A percentile compares a stretch with the other conserved stretches of the same genome.
These are phyloP conservation scores for Epistrophella euchroma DNA, from an alignment of 2,888 invertebrate genomes.

Conservation along the genomic window DNA sequence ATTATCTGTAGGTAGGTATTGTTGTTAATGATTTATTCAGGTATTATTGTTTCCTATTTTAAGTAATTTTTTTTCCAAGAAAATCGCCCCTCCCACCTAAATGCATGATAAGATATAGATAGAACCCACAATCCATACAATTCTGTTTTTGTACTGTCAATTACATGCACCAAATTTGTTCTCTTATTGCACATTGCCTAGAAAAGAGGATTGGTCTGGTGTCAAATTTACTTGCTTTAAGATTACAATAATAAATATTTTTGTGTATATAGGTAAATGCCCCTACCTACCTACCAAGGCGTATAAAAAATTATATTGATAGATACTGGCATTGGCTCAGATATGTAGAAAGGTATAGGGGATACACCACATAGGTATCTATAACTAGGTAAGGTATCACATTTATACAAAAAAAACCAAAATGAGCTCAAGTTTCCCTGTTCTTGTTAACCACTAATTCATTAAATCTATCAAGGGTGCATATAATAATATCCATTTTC, in stretches of 20 bases:
- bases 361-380: not conserved
- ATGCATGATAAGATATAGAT: not conserved
- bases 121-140: not conserved
- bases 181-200: not conserved
- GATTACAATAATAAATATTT: conserved; percentile 19
- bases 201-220: conserved; percentile 33
- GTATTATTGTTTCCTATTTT: not conserved
- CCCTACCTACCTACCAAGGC: not conserved
- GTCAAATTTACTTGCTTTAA: conserved; percentile 64
- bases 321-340: not conserved
- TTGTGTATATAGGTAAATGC: not conserved
- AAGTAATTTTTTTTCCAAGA: not conserved
- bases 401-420: conserved; percentile 40
- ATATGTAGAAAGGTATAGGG: not conserved
- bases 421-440: conserved; percentile 51
- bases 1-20: not conserved
- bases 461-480: conserved; percentile 39
- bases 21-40: not conserved
- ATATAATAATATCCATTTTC: not conserved
- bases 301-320: not conserved
- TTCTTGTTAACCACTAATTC: conserved; percentile 64
- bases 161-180: not conserved
- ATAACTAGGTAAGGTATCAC: conserved; percentile 38
- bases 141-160: not conserved
- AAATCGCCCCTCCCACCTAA: not conserved